A percentile compares a stretch with the other conserved stretches of the same genome.
phyloP scores from a whole-genome alignment of 2,797 vertebrate genomes.

The Pelodytes ibericus region DNA sequence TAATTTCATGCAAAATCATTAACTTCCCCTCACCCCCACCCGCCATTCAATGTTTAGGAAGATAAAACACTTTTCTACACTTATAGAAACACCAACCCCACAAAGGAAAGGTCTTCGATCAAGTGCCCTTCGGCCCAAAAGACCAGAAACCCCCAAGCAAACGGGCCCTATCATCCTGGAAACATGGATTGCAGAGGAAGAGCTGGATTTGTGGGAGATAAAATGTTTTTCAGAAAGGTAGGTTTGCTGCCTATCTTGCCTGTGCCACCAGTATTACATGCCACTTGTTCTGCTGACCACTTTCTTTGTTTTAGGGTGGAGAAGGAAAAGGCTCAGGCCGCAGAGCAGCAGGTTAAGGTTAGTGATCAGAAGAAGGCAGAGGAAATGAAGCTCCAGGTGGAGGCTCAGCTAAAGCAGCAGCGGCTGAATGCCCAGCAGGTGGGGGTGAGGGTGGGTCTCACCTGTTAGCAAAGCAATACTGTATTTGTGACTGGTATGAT shows the following conservation, averaged over 20 bases:
- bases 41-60: too few species aligned
- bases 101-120: conserved; percentile 97
- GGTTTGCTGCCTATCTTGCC: conserved; percentile 29
- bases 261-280: too few species aligned
- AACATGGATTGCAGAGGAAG: conserved; percentile 96
- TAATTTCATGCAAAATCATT: too few species aligned
- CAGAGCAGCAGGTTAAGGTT: conserved; percentile 92
- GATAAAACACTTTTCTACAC: too few species aligned
- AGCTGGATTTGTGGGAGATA: conserved; percentile 97
- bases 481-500: too few species aligned
- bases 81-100: conserved; percentile 92
- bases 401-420: conserved; percentile 89
- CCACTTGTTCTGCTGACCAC: not conserved
- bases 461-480: conserved; percentile 59
- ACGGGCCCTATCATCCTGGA: conserved; percentile 95
- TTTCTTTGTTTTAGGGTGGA: conserved; percentile 81
- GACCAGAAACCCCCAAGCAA: conserved; percentile 93
- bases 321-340: conserved; percentile 95
- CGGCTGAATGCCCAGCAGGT: conserved; percentile 88
- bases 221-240: conserved; percentile 97
- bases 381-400: conserved; percentile 86
- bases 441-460: conserved; percentile 63
- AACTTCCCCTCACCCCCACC: too few species aligned
- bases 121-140: conserved; percentile 95
- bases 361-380: conserved; percentile 85